These are phyloP conservation scores for Discoglossus pictus DNA, from an alignment of 2,797 vertebrate species.

Conservation along the genomic window DNA sequence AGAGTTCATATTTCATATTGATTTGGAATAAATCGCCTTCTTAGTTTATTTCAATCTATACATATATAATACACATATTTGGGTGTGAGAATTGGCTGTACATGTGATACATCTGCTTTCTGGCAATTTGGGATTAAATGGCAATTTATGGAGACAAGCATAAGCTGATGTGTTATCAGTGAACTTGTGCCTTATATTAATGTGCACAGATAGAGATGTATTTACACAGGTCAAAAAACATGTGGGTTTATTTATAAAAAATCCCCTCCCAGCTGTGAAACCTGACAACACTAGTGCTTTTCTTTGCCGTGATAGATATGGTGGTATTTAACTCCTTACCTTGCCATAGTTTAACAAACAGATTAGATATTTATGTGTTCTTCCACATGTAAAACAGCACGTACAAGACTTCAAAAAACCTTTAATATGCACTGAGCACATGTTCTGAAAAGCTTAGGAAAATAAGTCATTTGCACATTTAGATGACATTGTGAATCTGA, in stretches of 20 bases:
- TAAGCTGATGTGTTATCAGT: slow-evolving; percentile 8
- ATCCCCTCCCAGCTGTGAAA: slow-evolving; percentile 15
- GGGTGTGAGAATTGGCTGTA: not conserved
- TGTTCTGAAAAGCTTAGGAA: too few species aligned
- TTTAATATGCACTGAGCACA: too few species aligned
- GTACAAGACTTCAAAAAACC: slow-evolving; percentile 36
- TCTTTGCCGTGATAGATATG: slow-evolving; percentile 24
- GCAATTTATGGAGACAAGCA: slow-evolving; percentile 30
- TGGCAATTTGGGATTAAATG: not conserved
- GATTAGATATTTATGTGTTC: slow-evolving; percentile 25
- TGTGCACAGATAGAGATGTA: slow-evolving; percentile 9
- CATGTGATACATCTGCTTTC: slow-evolving; percentile 17
- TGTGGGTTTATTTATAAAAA: slow-evolving; percentile 32
- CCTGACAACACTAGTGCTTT: slow-evolving; percentile 23
- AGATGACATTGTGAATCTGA: too few species aligned
- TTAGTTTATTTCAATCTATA: too few species aligned
- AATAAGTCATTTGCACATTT: too few species aligned
- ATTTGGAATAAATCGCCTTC: too few species aligned
- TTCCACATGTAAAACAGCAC: slow-evolving; percentile 9
- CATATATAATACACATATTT: too few species aligned
- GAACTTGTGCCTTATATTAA: not conserved
- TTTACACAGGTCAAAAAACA: slow-evolving; percentile 1
- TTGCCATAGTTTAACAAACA: slow-evolving; percentile 12
- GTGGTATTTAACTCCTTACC: not conserved
- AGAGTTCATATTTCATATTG: too few species aligned